Base-by-base conservation (phyloP, 2,113 vertebrate genomes). In the Felis chaus region DNA sequence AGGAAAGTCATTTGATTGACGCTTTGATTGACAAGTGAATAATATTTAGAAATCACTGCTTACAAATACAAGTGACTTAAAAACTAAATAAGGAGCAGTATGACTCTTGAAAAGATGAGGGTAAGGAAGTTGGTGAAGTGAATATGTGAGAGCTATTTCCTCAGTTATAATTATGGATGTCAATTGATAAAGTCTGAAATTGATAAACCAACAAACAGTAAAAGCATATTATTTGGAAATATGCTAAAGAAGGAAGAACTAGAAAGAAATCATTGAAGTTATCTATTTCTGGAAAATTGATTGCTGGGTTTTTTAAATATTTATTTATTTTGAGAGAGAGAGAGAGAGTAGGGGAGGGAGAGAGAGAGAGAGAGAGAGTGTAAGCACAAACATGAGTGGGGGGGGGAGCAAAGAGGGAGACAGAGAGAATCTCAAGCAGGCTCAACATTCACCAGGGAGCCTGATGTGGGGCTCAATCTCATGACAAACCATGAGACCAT, bases 211-310 rank as follows among this genome's bases (percentile, higher is more conserved):
- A 81, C 31, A 96, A 86, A 83, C 5, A 88, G 11, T 79, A 66
- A 91, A 88, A 69, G 9, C 10, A 48, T 65, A 76, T 55, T 69
- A 90, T 86, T 80, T 76, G 39, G n/a, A 95, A 94, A 89, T 92
- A 41, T 68, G 10, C 36, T 48, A 39, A 86, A 86, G 16, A 55
- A 66, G 7, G 2, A 66, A 92, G 2, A 74, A 57, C 31, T 45
- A 65, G 48, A 55, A 79, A 31, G 0, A 81, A 94, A 63, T 10
- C 8, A 63, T 3, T 80, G 27, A 85, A 66, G 76, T 80, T 53
- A 87, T 69, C 94, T 94, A 48, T 11, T 90, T 87, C 68, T 87
- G 16, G 41, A 33, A 50, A 94, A 90, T 1, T 89, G 16, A 50
- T 41, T 78, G 27, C 41, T 48, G 27, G 16, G 29, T 48, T 61